Conservation (phyloP, 2,797 vertebrate genomes). For the Protonibea diacanthus region DNA sequence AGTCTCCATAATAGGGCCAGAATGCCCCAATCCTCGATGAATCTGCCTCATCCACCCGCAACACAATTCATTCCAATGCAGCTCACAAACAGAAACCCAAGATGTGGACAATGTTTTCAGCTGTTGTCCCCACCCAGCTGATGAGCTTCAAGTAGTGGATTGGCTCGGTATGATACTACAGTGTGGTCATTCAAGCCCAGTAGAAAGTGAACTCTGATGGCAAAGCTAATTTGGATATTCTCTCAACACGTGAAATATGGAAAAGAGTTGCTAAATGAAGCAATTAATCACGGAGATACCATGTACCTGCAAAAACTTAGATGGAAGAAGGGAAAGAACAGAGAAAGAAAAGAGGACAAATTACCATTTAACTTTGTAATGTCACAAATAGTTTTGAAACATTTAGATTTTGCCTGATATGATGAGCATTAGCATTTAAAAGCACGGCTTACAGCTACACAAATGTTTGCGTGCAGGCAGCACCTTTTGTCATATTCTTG, state of each 20-base stretch:
- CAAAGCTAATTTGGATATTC: conserved; percentile 84
- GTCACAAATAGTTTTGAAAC: conserved; percentile 23
- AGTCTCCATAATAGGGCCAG: conserved; percentile 73
- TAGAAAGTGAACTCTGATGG: conserved; percentile 80
- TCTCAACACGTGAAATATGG: conserved; percentile 83
- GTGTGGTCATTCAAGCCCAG: conserved; percentile 75
- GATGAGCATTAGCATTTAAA: conserved; percentile 22
- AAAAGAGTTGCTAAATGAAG: conserved; percentile 84
- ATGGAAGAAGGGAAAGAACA: conserved; percentile 58
- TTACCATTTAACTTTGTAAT: conserved; percentile 58
- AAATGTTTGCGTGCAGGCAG: conserved; percentile 32
- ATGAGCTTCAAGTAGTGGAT: conserved; percentile 56
- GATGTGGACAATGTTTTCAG: conserved; percentile 43
- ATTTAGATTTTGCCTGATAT: conserved; percentile 24
- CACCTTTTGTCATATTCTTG: conserved; percentile 37
- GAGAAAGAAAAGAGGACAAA: conserved; percentile 49
- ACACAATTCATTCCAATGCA: conserved; percentile 50
- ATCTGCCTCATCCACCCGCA: conserved; percentile 57
- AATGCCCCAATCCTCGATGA: conserved; percentile 61
- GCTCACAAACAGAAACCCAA: conserved; percentile 41
- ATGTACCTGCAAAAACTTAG: conserved; percentile 75
- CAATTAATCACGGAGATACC: conserved; percentile 83
- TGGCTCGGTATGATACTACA: conserved; percentile 67
- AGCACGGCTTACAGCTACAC: too few species aligned
- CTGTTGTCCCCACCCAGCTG: conserved; percentile 54